A percentile compares a stretch with the other conserved stretches of the same genome.
phyloP scores from a whole-genome alignment of 2,113 vertebrate species.

The Machaerirhynchus nigripectus region DNA sequence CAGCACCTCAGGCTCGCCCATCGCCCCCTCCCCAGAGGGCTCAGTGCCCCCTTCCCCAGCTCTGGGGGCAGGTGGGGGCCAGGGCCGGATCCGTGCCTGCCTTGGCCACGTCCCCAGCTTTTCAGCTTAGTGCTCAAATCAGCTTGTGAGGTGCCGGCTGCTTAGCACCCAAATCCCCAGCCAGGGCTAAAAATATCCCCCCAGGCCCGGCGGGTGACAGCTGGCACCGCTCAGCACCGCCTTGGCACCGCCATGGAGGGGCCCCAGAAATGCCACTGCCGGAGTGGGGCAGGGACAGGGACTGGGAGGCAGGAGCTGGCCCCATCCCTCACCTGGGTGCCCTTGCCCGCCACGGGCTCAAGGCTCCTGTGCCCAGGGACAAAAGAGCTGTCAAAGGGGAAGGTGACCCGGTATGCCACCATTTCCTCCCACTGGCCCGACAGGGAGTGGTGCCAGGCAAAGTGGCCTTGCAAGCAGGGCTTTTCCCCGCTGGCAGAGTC shows the following conservation, averaged over 20 bases:
- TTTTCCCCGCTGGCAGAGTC: neutral
- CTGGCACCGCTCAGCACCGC: neutral
- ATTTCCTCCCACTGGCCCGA: neutral
- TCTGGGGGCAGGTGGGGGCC: neutral
- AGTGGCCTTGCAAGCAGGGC: rapidly evolving
- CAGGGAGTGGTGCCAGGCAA: neutral
- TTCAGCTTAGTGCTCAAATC: constrained; percentile 58
- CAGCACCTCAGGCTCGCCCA: rapidly evolving
- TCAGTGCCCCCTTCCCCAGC: neutral
- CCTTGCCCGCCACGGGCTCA: rapidly evolving
- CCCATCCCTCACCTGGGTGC: neutral
- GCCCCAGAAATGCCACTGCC: neutral
- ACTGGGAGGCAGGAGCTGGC: rapidly evolving
- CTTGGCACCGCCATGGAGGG: neutral
- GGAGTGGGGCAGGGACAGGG: rapidly evolving
- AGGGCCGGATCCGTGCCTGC: neutral
- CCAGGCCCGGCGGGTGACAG: neutral
- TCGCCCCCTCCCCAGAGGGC: rapidly evolving
- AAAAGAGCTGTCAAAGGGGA: neutral
- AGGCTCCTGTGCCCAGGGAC: neutral
- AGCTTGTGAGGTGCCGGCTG: constrained; percentile 42
- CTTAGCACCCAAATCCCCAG: constrained; percentile 61
- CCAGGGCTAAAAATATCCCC: constrained; percentile 52
- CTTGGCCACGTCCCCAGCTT: constrained; percentile 17
- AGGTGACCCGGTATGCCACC: neutral